Conservation (phyloP, 2,888 invertebrate species). For the Drosophila phalerata region DNA sequence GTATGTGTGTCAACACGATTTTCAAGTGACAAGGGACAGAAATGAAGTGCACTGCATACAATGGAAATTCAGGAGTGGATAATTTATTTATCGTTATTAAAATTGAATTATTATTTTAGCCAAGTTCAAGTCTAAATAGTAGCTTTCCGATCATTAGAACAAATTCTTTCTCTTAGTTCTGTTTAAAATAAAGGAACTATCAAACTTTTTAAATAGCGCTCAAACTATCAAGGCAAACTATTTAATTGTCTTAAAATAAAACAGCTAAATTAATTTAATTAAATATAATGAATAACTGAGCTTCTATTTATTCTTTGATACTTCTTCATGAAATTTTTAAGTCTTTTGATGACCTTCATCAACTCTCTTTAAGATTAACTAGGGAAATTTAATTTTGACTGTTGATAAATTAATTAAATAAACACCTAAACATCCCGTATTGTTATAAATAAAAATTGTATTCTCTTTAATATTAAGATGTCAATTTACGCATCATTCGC, state of each 20-base stretch:
- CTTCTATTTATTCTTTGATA: too few species aligned
- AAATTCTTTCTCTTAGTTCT: too few species aligned
- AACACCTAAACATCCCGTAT: conserved; percentile 47
- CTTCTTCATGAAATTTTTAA: not conserved
- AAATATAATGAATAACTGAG: too few species aligned
- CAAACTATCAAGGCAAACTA: too few species aligned
- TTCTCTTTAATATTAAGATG: conserved; percentile 41
- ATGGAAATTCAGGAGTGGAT: conserved; percentile 1
- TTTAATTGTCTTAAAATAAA: too few species aligned
- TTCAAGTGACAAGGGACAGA: conserved; percentile 19
- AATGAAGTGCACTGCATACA: conserved; percentile 14
- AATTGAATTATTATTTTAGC: too few species aligned
- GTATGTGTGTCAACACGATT: conserved; percentile 17
- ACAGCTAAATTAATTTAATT: too few species aligned
- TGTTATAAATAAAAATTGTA: conserved; percentile 21
- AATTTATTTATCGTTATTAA: conserved; percentile 1
- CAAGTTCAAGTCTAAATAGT: too few species aligned
- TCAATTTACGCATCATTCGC: conserved; percentile 42
- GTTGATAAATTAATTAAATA: conserved; percentile 13
- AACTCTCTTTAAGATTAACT: not conserved
- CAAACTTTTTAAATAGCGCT: too few species aligned
- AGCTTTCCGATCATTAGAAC: too few species aligned
- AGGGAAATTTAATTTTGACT: not conserved
- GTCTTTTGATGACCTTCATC: not conserved
- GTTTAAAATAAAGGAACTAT: too few species aligned